Conservation (phyloP, 2,797 vertebrate species). For the Diplodus sargus region DNA sequence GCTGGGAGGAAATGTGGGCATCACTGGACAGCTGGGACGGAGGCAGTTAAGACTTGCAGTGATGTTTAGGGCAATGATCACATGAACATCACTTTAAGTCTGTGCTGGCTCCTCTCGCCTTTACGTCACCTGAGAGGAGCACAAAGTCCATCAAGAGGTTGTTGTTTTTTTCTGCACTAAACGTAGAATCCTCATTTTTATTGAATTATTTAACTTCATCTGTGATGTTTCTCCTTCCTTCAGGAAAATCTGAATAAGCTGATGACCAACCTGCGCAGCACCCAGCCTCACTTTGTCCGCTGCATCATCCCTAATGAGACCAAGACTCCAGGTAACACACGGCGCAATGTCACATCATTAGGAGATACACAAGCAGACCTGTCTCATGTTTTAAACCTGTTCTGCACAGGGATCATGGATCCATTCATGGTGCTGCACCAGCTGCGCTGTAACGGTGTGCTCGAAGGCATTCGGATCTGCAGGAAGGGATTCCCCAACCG, state of each 20-base stretch:
- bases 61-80: slow-evolving; percentile 98
- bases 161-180: neutral
- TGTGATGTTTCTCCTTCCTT: slow-evolving; percentile 12
- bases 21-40: slow-evolving; percentile 77
- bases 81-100: slow-evolving; percentile 99
- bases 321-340: slow-evolving; percentile 92
- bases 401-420: slow-evolving; percentile 89
- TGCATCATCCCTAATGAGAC: slow-evolving; percentile 96
- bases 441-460: slow-evolving; percentile 92
- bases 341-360: neutral
- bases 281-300: slow-evolving; percentile 96
- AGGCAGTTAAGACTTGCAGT: slow-evolving; percentile 99
- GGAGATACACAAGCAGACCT: neutral
- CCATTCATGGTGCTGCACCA: slow-evolving; percentile 93
- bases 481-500: slow-evolving; percentile 95
- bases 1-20: neutral
- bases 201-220: neutral
- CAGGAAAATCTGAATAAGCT: slow-evolving; percentile 97
- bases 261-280: slow-evolving; percentile 95
- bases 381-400: slow-evolving; percentile 6
- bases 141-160: neutral
- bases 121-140: slow-evolving; percentile 37
- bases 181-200: neutral
- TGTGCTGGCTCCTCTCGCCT: slow-evolving; percentile 93
- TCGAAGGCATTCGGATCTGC: slow-evolving; percentile 96